Conservation (phyloP, 2,113 vertebrate species). For the Otocyon megalotis region DNA sequence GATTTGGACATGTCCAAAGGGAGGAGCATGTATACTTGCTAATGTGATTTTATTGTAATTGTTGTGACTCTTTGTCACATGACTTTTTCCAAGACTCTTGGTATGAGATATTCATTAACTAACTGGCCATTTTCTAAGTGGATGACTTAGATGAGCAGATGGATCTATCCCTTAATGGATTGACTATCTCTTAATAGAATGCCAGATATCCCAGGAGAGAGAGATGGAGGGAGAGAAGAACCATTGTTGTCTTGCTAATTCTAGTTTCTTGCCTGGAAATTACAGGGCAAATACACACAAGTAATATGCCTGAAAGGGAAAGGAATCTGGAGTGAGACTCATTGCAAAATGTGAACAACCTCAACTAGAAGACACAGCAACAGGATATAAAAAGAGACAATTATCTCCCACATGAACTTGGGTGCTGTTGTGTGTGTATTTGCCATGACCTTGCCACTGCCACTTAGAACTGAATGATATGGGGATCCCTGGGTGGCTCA, state of each 20-base stretch:
- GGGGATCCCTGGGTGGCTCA: too few species aligned
- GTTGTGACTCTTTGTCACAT: background rate
- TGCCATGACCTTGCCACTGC: slow-evolving; percentile 11
- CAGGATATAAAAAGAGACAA: background rate
- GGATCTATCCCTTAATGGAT: background rate
- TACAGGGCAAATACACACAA: background rate
- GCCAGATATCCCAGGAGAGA: background rate
- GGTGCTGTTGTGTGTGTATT: background rate
- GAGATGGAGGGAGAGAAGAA: background rate
- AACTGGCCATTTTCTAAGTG: slow-evolving; percentile 2
- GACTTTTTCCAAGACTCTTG: background rate
- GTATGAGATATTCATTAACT: slow-evolving; percentile 10
- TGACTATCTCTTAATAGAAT: background rate
- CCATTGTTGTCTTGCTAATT: background rate
- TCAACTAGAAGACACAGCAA: background rate
- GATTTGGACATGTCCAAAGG: slow-evolving; percentile 1
- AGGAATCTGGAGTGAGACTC: background rate
- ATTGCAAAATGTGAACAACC: background rate
- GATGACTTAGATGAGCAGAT: background rate
- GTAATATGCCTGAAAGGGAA: background rate
- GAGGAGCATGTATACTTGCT: background rate
- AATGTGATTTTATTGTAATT: background rate
- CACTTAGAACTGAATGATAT: background rate
- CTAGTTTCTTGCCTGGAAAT: background rate
- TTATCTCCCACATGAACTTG: background rate